A percentile compares a stretch with the other conserved stretches of the same genome.
These are phyloP conservation scores for Trichogramma evanescens DNA, from an alignment of 2,888 invertebrate species.

Conservation along the genomic window DNA sequence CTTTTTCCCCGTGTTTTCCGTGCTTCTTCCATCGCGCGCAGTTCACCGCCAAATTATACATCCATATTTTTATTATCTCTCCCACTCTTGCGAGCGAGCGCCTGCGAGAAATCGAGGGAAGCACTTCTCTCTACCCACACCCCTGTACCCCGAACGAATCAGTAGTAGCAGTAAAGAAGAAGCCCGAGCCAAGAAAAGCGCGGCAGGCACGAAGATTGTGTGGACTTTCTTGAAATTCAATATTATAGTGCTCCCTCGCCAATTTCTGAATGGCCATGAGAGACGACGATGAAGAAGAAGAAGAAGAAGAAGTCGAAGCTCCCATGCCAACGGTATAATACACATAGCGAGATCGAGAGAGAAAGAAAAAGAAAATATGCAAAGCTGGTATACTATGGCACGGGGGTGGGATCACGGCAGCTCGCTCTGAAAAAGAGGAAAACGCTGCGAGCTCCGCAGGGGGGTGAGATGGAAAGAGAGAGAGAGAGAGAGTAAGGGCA, in stretches of 20 bases:
- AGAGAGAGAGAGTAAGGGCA: neutral
- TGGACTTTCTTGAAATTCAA: constrained; percentile 40
- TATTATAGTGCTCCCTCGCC: constrained; percentile 34
- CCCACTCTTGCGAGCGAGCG: neutral
- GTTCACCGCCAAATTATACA: constrained; percentile 17
- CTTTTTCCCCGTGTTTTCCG: neutral
- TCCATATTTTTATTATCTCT: constrained; percentile 23
- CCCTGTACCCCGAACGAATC: neutral
- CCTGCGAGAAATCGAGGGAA: neutral
- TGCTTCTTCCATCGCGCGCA: neutral
- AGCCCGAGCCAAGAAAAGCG: neutral
- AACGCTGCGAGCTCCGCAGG: constrained; percentile 6
- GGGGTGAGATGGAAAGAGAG: neutral
- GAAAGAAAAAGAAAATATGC: neutral
- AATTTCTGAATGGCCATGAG: constrained; percentile 21
- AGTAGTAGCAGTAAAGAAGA: neutral
- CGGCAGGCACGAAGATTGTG: constrained; percentile 6
- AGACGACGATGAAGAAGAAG: neutral
- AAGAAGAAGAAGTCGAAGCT: neutral
- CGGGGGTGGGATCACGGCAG: constrained; percentile 15
- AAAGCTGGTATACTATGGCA: constrained; percentile 12
- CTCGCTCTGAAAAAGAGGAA: neutral
- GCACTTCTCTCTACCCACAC: constrained; percentile 6
- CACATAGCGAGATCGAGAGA: neutral
- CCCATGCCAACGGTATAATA: no score